Evolutionary conservation across 2,888 invertebrate genomes (phyloP), one percentile per base, ranked within the genome.

Genomic region (Acanthosepion lycidas): DNA sequence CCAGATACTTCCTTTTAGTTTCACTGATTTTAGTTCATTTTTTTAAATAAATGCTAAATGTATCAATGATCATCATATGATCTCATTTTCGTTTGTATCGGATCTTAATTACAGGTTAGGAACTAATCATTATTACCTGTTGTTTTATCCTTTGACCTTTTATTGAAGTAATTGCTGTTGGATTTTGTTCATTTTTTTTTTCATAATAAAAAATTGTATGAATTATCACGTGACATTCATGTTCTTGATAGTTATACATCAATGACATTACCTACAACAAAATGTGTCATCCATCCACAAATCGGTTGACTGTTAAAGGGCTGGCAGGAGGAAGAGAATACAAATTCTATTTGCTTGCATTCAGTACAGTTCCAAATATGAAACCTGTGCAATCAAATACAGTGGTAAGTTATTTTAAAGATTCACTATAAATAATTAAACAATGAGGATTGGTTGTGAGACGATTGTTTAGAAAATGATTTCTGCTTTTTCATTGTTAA

Each of bases 181-280:
- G 59, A 59, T 59, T 23, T 23, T 4, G 23, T 23, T 5, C 5
- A 0, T 59, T 59, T 59, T 59, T 92, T 48, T 26, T 48, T 92
- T 3, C 0, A 28, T 48, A 9, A 26, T 42, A 18, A 28, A 42
- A 42, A 42, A 42, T 42, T 42, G 42, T 42, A 42, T 48, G 20
- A 12, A 12, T 42, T 26, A 48, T 33, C 0, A 33, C 49, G 20
- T 53, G 26, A 28, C 28, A 91, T 94, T 94, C 53, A 28, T 94
- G 59, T 94, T 95, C 95, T 94, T 96, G 95, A 26, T 95, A 97
- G 97, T 95, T 97, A 51, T 97, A 96, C 95, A 95, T 97, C 95
- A 97, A 97, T 95, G 97, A 97, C 42, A 96, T 97, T 64, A 96
- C 96, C 48, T 97, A 97, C 96, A 97, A 97, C 95, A 96, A 96